A percentile compares a stretch with the other conserved stretches of the same genome.
Evolutionary conservation across 2,113 vertebrate species (phyloP).

Genomic region (Calonectris borealis): DNA sequence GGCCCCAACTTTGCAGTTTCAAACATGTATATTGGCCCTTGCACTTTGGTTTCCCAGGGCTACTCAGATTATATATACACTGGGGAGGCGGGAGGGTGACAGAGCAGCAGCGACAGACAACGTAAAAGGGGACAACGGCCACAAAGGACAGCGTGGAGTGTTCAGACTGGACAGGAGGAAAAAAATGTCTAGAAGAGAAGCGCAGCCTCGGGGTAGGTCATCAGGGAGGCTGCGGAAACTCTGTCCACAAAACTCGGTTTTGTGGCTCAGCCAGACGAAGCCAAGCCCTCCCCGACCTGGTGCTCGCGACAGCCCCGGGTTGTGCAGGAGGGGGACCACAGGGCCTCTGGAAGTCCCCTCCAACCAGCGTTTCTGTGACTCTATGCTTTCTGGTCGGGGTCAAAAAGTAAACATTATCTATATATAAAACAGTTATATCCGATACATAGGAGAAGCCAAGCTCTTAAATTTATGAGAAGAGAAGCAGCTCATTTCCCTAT

Average conservation of each 20-base stretch:
- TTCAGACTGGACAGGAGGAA: background rate
- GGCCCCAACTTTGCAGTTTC: background rate
- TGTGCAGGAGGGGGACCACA: background rate
- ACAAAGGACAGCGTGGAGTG: background rate
- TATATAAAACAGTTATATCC: background rate
- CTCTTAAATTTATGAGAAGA: background rate
- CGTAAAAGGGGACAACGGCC: rapidly evolving
- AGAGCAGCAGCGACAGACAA: background rate
- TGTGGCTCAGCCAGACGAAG: background rate
- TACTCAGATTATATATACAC: background rate
- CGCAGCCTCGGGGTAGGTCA: rapidly evolving
- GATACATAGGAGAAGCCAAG: background rate
- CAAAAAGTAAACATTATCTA: constrained; percentile 9
- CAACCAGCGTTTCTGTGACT: background rate
- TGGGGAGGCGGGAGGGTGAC: background rate
- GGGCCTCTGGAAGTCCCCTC: background rate
- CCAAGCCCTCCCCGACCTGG: background rate
- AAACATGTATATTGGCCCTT: rapidly evolving
- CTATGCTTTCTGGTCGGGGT: background rate
- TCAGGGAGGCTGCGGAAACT: rapidly evolving
- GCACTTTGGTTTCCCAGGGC: background rate
- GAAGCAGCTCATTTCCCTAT: background rate
- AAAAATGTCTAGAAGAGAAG: background rate
- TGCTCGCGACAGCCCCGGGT: rapidly evolving
- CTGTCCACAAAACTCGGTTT: background rate